A percentile compares a stretch with the other conserved stretches of the same genome.
These are phyloP conservation scores for Coremacera marginata DNA, from an alignment of 2,888 invertebrate species.

Conservation along the genomic window DNA sequence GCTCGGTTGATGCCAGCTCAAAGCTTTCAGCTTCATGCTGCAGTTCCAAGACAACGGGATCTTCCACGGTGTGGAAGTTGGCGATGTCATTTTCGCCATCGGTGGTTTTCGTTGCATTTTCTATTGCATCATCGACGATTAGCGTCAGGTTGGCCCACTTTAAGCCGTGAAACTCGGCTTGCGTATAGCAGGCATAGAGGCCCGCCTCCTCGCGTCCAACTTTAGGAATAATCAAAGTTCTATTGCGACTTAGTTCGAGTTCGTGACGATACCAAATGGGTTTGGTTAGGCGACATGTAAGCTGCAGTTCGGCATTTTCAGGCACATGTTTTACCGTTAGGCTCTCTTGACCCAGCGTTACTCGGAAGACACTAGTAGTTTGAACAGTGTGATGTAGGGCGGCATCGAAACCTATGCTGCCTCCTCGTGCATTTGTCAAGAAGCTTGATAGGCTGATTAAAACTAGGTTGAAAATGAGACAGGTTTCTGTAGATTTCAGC, in stretches of 20 bases:
- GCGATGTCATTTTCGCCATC: conserved; percentile 51
- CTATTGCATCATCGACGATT: conserved; percentile 47
- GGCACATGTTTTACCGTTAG: conserved; percentile 45
- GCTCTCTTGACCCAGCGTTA: conserved; percentile 34
- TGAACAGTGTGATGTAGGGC: background rate
- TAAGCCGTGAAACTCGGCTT: conserved; percentile 59
- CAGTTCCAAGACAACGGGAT: conserved; percentile 14
- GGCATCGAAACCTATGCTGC: background rate
- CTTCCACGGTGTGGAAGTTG: conserved; percentile 45
- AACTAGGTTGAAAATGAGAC: background rate
- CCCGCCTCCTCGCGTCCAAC: conserved; percentile 55
- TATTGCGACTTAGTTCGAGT: conserved; percentile 41
- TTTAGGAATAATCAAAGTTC: conserved; percentile 46
- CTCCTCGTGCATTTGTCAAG: conserved; percentile 6
- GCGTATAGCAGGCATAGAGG: conserved; percentile 58
- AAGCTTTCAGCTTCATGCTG: background rate
- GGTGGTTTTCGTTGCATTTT: background rate
- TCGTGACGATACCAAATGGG: conserved; percentile 56
- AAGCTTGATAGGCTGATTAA: background rate
- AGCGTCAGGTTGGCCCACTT: conserved; percentile 63
- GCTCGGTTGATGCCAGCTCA: background rate
- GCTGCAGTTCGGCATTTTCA: conserved; percentile 51
- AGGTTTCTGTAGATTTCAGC: background rate
- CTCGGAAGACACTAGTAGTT: background rate
- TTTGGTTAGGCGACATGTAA: conserved; percentile 46